Conservation (phyloP, 1,140 invertebrate genomes). For the Aphelinus certus region DNA sequence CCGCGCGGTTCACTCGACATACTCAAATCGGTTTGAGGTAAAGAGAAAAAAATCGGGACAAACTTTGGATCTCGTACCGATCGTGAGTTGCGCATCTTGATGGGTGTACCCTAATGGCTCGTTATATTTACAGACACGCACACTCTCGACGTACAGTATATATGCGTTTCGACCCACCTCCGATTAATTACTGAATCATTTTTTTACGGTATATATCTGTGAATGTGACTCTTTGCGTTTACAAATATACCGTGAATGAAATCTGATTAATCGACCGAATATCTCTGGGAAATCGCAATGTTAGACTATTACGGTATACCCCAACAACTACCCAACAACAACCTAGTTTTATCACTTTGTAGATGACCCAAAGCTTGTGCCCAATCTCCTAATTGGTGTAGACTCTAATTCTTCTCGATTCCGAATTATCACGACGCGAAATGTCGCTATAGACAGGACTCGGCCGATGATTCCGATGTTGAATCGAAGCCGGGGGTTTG, state of each 20-base stretch:
- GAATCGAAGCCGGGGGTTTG: too few species aligned
- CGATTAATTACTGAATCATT: too few species aligned
- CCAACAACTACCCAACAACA: not conserved
- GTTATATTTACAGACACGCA: too few species aligned
- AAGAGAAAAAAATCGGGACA: not conserved
- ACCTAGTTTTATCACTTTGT: not conserved
- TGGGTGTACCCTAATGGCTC: too few species aligned
- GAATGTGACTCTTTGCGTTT: too few species aligned
- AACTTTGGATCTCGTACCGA: not conserved
- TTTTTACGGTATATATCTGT: too few species aligned
- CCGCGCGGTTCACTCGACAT: conserved; percentile 48
- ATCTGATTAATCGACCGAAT: too few species aligned
- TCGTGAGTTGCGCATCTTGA: not conserved
- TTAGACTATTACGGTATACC: too few species aligned
- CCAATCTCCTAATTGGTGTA: not conserved
- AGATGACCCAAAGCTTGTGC: not conserved
- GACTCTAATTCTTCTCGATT: not conserved
- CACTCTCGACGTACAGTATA: too few species aligned
- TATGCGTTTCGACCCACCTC: too few species aligned
- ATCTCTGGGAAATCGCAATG: too few species aligned
- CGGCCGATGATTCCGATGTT: conserved; percentile 14
- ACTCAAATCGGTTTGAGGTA: not conserved
- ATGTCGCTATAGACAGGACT: conserved; percentile 31
- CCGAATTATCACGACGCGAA: not conserved
- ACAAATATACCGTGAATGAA: too few species aligned